phyloP scores from a whole-genome alignment of 2,888 invertebrate species.

The Leptinotarsa rubiginosa region DNA sequence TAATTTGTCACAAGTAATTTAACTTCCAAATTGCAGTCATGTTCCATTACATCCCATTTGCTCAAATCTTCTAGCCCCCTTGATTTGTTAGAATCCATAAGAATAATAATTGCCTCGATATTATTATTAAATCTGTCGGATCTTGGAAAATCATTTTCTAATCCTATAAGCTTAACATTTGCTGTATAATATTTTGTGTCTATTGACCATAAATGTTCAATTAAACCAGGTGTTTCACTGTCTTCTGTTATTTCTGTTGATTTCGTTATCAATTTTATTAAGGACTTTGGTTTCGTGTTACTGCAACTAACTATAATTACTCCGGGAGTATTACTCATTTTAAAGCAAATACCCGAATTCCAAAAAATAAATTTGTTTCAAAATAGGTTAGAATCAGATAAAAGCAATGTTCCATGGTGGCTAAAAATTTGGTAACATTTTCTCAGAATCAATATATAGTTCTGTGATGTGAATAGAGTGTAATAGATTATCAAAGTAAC shows the following conservation, averaged over 20 bases:
- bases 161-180: slow-evolving; percentile 71
- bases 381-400: no score
- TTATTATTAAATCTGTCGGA: slow-evolving; percentile 66
- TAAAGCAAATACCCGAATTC: not conserved
- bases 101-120: slow-evolving; percentile 74
- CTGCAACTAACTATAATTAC: slow-evolving; percentile 63
- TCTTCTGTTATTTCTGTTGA: slow-evolving; percentile 50
- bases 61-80: slow-evolving; percentile 62
- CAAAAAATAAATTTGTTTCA: no score
- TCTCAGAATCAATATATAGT: no score
- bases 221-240: slow-evolving; percentile 45
- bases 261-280: slow-evolving; percentile 64
- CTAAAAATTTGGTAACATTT: no score
- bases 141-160: slow-evolving; percentile 67
- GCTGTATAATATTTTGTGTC: slow-evolving; percentile 81
- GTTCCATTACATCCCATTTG: slow-evolving; percentile 58
- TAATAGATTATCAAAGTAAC: no score
- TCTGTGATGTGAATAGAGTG: no score
- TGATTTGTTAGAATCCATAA: slow-evolving; percentile 72
- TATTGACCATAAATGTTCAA: slow-evolving; percentile 69
- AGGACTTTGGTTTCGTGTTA: slow-evolving; percentile 62
- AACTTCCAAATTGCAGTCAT: slow-evolving; percentile 67
- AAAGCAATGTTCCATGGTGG: no score
- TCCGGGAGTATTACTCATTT: slow-evolving; percentile 58
- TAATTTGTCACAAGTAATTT: slow-evolving; percentile 71